A percentile compares a stretch with the other conserved stretches of the same genome.
These are phyloP conservation scores for Archocentrus centrarchus DNA, from an alignment of 2,113 vertebrate species.

Conservation along the genomic window DNA sequence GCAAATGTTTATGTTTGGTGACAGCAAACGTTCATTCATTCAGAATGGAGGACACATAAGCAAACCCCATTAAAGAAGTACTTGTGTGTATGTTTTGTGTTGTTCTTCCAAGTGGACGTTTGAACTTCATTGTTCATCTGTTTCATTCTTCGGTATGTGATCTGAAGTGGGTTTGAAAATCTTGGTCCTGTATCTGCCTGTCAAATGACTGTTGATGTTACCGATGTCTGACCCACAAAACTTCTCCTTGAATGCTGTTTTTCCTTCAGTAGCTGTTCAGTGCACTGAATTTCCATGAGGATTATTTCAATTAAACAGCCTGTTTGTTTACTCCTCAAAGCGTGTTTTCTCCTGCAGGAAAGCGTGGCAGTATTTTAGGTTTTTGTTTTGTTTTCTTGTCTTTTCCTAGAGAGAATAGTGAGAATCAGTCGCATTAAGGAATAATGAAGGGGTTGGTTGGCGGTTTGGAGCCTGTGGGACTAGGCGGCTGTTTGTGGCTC, in stretches of 20 bases:
- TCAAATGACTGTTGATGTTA: not conserved
- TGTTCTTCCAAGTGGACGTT: not conserved
- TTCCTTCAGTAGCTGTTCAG: constrained; percentile 13
- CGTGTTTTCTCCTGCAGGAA: constrained; percentile 44
- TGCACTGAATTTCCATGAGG: constrained; percentile 43
- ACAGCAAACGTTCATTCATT: not conserved
- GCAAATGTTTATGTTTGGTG: not conserved
- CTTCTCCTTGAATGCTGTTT: not conserved
- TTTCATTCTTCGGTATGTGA: not conserved
- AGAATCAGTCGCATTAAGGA: constrained; percentile 18
- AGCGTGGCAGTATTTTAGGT: not conserved
- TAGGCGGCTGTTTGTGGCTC: constrained; percentile 22
- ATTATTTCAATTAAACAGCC: constrained; percentile 59
- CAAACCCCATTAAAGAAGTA: not conserved
- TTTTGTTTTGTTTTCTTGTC: not conserved
- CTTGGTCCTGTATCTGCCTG: not conserved
- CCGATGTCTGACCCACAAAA: not conserved
- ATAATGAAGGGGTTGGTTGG: constrained; percentile 46
- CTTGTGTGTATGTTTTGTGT: not conserved
- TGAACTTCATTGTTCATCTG: not conserved
- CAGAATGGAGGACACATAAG: not conserved
- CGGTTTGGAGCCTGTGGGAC: constrained; percentile 10
- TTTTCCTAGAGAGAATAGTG: not conserved
- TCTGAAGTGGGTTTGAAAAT: not conserved
- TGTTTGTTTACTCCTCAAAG: constrained; percentile 42